Conservation (phyloP, 2,113 vertebrate species). For the Trogon surrucura region DNA sequence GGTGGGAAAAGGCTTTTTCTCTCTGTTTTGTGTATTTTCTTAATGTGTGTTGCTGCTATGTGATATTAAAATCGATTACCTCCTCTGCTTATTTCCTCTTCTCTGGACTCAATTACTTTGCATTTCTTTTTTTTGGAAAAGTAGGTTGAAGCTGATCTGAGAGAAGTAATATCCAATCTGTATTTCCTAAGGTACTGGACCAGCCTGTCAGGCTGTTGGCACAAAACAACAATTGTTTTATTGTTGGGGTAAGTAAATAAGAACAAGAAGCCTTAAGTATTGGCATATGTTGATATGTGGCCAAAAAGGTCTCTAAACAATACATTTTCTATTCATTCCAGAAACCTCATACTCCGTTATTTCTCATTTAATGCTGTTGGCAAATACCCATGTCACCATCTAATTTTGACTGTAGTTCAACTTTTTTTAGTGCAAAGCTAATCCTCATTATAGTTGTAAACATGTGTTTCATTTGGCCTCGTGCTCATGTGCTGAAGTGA, state of each 20-base stretch:
- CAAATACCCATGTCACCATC: conserved; percentile 74
- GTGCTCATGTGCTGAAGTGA: conserved; percentile 45
- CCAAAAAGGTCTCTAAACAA: conserved; percentile 69
- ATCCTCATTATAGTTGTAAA: conserved; percentile 74
- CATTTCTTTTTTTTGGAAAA: not conserved
- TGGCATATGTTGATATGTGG: conserved; percentile 70
- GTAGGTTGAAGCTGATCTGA: not conserved
- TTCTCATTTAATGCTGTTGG: conserved; percentile 73
- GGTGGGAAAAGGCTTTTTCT: not conserved
- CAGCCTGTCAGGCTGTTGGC: conserved; percentile 70
- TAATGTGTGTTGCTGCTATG: conserved; percentile 18
- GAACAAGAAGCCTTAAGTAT: conserved; percentile 72
- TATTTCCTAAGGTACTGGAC: conserved; percentile 47
- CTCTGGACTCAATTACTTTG: conserved; percentile 60
- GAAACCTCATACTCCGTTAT: conserved; percentile 70
- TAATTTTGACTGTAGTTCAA: conserved; percentile 69
- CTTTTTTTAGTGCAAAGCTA: conserved; percentile 64
- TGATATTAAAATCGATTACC: conserved; percentile 60
- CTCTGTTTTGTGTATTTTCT: not conserved
- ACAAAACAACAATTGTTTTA: conserved; percentile 74
- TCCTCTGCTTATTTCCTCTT: conserved; percentile 54
- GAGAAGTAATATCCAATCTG: conserved; percentile 38
- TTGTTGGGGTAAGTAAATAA: conserved; percentile 71
- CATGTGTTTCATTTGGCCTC: conserved; percentile 74
- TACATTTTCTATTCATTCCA: conserved; percentile 71